phyloP scores from a whole-genome alignment of 1,140 invertebrate species.

The Drosophila sucinea region DNA sequence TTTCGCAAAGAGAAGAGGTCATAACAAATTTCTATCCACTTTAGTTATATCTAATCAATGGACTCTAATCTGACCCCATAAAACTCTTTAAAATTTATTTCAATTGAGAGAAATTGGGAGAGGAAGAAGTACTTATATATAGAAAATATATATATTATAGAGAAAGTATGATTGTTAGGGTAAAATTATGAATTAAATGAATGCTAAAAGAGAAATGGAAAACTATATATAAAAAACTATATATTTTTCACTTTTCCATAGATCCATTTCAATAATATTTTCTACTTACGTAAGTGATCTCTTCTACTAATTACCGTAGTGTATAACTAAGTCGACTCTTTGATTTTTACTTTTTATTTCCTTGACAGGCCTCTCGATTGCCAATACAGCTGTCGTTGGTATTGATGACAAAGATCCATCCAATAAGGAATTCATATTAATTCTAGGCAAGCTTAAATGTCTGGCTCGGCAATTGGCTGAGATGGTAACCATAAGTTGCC shows the following conservation, averaged over 20 bases:
- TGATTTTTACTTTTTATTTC: not conserved
- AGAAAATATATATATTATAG: too few relatives aligned
- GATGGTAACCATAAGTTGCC: slow-evolving; percentile 42
- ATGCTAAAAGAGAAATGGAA: too few relatives aligned
- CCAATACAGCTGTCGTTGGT: not conserved
- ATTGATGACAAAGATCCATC: not conserved
- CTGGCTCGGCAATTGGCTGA: slow-evolving; percentile 18
- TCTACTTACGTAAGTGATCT: too few relatives aligned
- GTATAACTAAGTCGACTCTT: not conserved
- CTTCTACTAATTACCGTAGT: not conserved
- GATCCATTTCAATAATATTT: too few relatives aligned
- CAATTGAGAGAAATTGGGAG: too few relatives aligned
- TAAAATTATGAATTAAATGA: too few relatives aligned
- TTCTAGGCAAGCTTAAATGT: slow-evolving; percentile 33
- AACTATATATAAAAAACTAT: too few relatives aligned
- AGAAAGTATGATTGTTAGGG: too few relatives aligned
- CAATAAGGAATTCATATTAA: slow-evolving; percentile 20
- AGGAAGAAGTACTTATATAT: too few relatives aligned
- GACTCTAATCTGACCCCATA: not conserved
- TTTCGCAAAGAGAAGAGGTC: not conserved
- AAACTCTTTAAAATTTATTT: not conserved
- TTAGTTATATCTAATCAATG: not conserved
- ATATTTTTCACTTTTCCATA: not conserved
- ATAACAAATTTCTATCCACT: not conserved
- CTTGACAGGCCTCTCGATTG: slow-evolving; percentile 7